phyloP scores from a whole-genome alignment of 1,140 invertebrate species.

The Pectinophora gossypiella region DNA sequence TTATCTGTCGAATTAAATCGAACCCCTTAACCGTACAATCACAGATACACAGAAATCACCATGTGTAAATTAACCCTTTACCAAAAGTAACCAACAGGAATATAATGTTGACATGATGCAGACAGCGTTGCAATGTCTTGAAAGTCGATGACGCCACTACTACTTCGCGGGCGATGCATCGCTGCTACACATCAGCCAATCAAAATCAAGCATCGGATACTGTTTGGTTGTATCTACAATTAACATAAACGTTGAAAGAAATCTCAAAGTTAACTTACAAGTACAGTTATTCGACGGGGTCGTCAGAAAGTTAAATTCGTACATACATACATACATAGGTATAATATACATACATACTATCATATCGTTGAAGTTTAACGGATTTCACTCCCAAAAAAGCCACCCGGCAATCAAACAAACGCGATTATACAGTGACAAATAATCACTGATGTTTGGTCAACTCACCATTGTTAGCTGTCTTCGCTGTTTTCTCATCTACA shows the following conservation, averaged over 20 bases:
- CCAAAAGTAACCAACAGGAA: slow-evolving; percentile 42
- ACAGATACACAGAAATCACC: slow-evolving; percentile 14
- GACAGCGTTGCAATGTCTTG: slow-evolving; percentile 40
- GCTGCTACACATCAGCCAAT: slow-evolving; percentile 71
- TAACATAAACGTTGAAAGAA: slow-evolving; percentile 64
- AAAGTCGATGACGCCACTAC: slow-evolving; percentile 41
- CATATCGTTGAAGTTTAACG: not conserved
- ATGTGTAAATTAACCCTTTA: slow-evolving; percentile 37
- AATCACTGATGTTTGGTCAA: slow-evolving; percentile 9
- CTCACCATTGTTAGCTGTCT: slow-evolving; percentile 57
- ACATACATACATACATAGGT: not conserved
- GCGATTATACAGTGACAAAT: not conserved
- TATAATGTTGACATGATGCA: slow-evolving; percentile 21
- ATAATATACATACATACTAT: too few species aligned
- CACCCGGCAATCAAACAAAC: slow-evolving; percentile 3
- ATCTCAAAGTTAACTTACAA: slow-evolving; percentile 16
- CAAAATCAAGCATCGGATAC: slow-evolving; percentile 74
- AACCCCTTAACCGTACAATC: too few species aligned
- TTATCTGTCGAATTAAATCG: too few species aligned
- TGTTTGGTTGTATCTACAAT: slow-evolving; percentile 75
- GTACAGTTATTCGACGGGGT: not conserved
- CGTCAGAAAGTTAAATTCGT: not conserved
- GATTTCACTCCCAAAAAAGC: not conserved
- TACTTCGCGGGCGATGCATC: slow-evolving; percentile 56
- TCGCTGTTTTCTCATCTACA: slow-evolving; percentile 52